Evolutionary conservation across 2,888 invertebrate species (phyloP).

Genomic region (Alviniconcha strummeri): DNA sequence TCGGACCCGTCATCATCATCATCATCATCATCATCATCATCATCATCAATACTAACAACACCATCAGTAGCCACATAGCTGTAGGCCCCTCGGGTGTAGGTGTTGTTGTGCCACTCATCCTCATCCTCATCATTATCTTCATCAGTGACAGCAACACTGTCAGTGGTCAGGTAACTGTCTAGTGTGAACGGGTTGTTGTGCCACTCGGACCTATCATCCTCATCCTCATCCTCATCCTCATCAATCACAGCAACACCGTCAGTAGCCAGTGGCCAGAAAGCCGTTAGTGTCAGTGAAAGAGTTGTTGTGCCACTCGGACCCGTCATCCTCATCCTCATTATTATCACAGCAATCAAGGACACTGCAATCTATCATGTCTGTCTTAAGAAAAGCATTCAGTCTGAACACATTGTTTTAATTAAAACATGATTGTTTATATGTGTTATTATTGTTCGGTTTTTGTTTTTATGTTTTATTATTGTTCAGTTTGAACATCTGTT

Average conservation of each 20-base stretch:
- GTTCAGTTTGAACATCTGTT: background rate
- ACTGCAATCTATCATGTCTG: too few relatives aligned
- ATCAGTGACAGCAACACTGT: background rate
- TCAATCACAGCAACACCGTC: background rate
- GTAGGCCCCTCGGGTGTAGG: slow-evolving; percentile 26
- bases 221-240: background rate
- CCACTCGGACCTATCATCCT: slow-evolving; percentile 18
- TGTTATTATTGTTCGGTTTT: too few relatives aligned
- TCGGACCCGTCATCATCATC: slow-evolving; percentile 9
- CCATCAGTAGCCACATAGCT: slow-evolving; percentile 22
- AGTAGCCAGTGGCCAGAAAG: slow-evolving; percentile 18
- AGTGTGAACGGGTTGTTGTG: slow-evolving; percentile 13
- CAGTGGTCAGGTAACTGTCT: slow-evolving; percentile 27
- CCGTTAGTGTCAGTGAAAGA: slow-evolving; percentile 24
- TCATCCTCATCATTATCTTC: background rate
- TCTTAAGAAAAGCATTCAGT: too few relatives aligned
- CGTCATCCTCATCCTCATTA: too few relatives aligned
- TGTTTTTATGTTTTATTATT: too few relatives aligned
- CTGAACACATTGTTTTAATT: too few relatives aligned
- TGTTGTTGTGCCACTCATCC: slow-evolving; percentile 21
- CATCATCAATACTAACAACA: background rate
- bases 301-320: slow-evolving; percentile 25
- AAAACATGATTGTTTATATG: too few relatives aligned
- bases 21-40: slow-evolving; percentile 1
- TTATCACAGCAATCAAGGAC: too few relatives aligned